Conservation (phyloP, 2,888 invertebrate genomes). For the Blastobasis lacticolella region DNA sequence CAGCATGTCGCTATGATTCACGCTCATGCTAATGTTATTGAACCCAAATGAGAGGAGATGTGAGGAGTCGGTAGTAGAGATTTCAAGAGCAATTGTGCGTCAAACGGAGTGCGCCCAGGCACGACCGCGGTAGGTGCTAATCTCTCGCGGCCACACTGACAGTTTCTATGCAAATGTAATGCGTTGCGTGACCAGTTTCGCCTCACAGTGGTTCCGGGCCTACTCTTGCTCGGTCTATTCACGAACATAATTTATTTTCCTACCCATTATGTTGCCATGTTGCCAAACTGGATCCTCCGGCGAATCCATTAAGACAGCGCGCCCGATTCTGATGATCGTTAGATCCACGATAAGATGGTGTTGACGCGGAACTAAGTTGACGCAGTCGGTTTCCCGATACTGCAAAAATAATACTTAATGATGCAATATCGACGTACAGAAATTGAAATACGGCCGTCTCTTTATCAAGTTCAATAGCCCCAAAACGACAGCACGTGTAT, state of each 20-base stretch:
- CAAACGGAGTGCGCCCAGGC: not conserved
- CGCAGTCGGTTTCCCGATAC: constrained; percentile 8
- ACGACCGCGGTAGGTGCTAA: constrained; percentile 51
- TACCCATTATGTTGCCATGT: constrained; percentile 25
- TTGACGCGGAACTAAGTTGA: constrained; percentile 15
- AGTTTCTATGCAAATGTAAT: constrained; percentile 73
- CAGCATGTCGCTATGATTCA: no score
- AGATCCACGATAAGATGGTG: constrained; percentile 11
- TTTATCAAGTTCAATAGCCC: constrained; percentile 74
- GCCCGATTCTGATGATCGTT: constrained; percentile 12
- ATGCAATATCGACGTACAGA: constrained; percentile 58
- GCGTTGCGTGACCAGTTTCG: constrained; percentile 68
- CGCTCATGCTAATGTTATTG: no score
- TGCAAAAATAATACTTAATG: constrained; percentile 40
- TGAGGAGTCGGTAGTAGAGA: no score
- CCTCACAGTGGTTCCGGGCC: constrained; percentile 63
- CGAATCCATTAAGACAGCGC: constrained; percentile 28
- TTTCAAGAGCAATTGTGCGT: no score
- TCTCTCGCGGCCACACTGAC: constrained; percentile 60
- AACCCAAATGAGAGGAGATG: no score
- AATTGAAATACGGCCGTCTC: constrained; percentile 57
- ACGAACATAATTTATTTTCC: constrained; percentile 49
- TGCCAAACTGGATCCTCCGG: constrained; percentile 45
- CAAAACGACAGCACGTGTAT: constrained; percentile 67
- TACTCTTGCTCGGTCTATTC: constrained; percentile 50